Percentiles rank a stretch among this genome's conserved stretches.
These are phyloP conservation scores for Scatophagus argus DNA, from an alignment of 2,113 vertebrate species.

Conservation along the genomic window DNA sequence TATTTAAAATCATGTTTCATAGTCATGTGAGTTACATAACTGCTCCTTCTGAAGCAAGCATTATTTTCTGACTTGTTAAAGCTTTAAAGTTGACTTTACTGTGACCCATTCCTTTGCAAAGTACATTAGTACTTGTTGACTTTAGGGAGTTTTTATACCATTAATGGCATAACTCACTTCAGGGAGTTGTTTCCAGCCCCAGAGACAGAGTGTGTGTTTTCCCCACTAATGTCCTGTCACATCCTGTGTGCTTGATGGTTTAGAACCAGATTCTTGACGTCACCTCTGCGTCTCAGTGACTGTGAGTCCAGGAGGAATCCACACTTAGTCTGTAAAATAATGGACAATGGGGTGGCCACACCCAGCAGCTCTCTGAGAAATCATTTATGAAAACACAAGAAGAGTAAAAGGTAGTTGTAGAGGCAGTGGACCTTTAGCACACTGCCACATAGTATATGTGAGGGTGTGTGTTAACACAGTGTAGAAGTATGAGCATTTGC, in stretches of 20 bases:
- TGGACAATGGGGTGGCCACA: not conserved
- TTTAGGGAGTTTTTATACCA: not conserved
- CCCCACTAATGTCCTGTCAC: conserved; percentile 12
- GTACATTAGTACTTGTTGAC: not conserved
- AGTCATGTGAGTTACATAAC: conserved; percentile 43
- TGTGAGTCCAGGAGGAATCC: conserved; percentile 12
- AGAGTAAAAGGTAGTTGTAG: not conserved
- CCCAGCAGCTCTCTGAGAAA: not conserved
- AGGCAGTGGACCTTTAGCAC: not conserved
- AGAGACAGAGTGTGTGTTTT: conserved; percentile 16
- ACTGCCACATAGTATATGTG: not conserved
- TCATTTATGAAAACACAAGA: not conserved
- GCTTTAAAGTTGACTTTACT: not conserved
- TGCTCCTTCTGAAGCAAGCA: conserved; percentile 33
- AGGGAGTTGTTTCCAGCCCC: conserved; percentile 4
- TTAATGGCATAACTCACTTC: conserved; percentile 20
- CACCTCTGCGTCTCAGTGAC: conserved; percentile 4
- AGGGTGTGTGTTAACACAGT: not conserved
- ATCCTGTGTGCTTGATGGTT: conserved; percentile 21
- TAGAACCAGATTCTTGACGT: conserved; percentile 20
- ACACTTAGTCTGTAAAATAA: not conserved
- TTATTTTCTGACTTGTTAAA: conserved; percentile 4
- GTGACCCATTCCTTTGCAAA: not conserved
- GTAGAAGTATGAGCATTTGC: not conserved
- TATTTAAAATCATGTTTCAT: conserved; percentile 36